Conservation (phyloP, 2,113 vertebrate species). For the Scortum barcoo region DNA sequence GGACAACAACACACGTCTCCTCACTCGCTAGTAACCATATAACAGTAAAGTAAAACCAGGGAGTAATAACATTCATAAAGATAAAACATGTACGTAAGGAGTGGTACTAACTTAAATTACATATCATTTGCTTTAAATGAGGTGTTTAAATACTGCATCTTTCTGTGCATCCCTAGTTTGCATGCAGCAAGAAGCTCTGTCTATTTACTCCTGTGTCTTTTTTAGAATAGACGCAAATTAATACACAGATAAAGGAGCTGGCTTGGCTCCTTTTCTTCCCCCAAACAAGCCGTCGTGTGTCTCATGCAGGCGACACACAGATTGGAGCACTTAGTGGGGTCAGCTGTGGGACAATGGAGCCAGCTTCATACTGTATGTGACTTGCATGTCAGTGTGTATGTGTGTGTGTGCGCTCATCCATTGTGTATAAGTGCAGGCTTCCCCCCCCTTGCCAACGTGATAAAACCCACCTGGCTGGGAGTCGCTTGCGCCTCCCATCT, state of each 20-base stretch:
- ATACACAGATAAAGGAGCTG: neutral
- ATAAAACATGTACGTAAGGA: too few species aligned
- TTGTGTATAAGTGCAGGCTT: neutral
- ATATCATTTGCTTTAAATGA: too few species aligned
- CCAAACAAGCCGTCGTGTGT: neutral
- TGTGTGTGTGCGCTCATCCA: constrained; percentile 6
- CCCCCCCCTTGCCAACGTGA: constrained; percentile 3
- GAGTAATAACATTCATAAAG: too few species aligned
- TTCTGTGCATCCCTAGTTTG: neutral
- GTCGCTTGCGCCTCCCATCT: neutral
- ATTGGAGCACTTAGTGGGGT: constrained; percentile 45
- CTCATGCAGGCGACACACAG: neutral
- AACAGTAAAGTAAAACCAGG: neutral
- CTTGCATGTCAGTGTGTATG: constrained; percentile 10
- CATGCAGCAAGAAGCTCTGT: neutral
- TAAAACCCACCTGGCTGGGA: constrained; percentile 36
- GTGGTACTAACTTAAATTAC: too few species aligned
- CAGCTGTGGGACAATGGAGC: constrained; percentile 47
- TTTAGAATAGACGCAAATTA: neutral
- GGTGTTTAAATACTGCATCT: neutral
- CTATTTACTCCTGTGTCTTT: neutral
- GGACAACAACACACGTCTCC: neutral
- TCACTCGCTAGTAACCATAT: too few species aligned
- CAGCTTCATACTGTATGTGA: constrained; percentile 13
- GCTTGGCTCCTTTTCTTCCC: neutral